These are phyloP conservation scores for Porites australiensis DNA, from an alignment of 64 coral and sea anemone genomes.

Conservation along the genomic window DNA sequence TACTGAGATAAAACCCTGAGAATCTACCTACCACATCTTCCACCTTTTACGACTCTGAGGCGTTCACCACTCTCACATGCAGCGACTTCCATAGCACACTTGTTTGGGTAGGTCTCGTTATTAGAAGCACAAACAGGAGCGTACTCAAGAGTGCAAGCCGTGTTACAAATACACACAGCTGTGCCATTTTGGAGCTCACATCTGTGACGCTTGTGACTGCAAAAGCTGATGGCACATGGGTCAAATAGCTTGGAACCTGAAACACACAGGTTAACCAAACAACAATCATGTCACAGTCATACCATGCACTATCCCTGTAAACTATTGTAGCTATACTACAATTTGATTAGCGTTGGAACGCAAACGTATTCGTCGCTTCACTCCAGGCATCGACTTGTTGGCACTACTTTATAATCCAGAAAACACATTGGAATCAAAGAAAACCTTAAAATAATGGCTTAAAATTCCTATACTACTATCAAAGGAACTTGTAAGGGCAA, in stretches of 20 bases:
- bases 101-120: constrained; percentile 71
- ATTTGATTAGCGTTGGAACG: too few relatives aligned
- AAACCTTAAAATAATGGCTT: too few relatives aligned
- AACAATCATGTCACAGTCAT: background rate
- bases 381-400: too few relatives aligned
- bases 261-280: background rate
- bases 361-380: too few relatives aligned
- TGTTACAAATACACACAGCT: constrained; percentile 54
- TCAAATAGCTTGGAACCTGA: constrained; percentile 11
- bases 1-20: background rate
- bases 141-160: constrained; percentile 56
- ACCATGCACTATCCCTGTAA: too few relatives aligned
- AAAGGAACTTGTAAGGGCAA: too few relatives aligned
- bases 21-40: constrained; percentile 29
- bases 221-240: constrained; percentile 48
- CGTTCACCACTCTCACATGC: constrained; percentile 31
- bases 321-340: too few relatives aligned
- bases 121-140: constrained; percentile 78
- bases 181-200: constrained; percentile 60
- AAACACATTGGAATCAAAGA: too few relatives aligned
- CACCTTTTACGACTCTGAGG: constrained; percentile 23
- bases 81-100: constrained; percentile 51
- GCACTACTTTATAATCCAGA: too few relatives aligned
- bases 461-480: too few relatives aligned
- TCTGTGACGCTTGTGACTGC: constrained; percentile 35